phyloP scores from a whole-genome alignment of 2,113 vertebrate genomes.

The Lagenorhynchus albirostris region DNA sequence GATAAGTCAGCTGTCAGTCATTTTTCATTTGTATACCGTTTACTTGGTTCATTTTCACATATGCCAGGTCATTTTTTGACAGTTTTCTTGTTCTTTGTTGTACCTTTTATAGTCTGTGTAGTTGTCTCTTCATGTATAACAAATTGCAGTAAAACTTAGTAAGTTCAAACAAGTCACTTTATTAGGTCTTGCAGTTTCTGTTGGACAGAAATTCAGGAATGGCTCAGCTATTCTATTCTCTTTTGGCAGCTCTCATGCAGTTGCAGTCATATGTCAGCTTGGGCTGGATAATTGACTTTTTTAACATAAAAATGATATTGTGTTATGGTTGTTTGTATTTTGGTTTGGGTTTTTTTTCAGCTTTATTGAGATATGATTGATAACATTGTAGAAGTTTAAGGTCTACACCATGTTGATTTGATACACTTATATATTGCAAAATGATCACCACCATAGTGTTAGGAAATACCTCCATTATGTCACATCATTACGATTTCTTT shows the following conservation, averaged over 20 bases:
- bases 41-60: neutral
- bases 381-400: neutral
- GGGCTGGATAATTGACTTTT: neutral
- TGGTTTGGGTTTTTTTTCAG: neutral
- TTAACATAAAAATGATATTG: neutral
- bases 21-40: neutral
- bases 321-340: neutral
- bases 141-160: neutral
- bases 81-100: neutral
- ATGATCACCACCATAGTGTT: neutral
- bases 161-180: neutral
- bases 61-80: neutral
- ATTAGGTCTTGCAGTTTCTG: neutral
- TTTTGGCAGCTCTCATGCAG: neutral
- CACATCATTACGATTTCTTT: neutral
- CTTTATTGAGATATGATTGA: neutral
- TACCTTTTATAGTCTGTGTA: neutral
- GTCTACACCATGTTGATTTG: neutral
- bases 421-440: neutral
- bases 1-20: neutral
- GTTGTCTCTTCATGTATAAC: neutral
- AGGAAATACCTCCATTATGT: neutral
- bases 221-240: neutral
- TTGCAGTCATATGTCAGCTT: neutral
- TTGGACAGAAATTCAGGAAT: neutral